Conservation (phyloP, 2,888 invertebrate genomes). For the Drosophila borealis region DNA sequence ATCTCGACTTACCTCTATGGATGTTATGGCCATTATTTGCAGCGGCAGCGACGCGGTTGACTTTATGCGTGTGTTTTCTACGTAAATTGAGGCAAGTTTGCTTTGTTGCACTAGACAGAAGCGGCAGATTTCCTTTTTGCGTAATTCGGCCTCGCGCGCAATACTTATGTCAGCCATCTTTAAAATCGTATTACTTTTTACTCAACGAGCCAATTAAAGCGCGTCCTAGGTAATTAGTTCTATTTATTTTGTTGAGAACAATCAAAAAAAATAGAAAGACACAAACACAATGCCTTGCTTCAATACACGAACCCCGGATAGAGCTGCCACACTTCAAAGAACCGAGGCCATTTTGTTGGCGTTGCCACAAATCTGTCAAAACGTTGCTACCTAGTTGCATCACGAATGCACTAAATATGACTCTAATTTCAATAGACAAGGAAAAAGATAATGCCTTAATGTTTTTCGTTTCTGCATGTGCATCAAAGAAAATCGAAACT, state of each 20-base stretch:
- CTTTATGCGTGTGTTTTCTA: conserved; percentile 86
- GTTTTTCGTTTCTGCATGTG: too few species aligned
- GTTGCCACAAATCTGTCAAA: conserved; percentile 36
- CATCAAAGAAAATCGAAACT: too few species aligned
- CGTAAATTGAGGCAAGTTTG: conserved; percentile 89
- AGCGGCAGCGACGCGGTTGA: conserved; percentile 88
- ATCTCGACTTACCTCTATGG: conserved; percentile 89
- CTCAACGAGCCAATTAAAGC: not conserved
- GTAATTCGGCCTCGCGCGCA: conserved; percentile 84
- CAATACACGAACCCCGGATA: conserved; percentile 54
- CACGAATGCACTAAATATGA: conserved; percentile 7
- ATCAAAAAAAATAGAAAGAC: conserved; percentile 14
- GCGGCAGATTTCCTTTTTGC: conserved; percentile 89
- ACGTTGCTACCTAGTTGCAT: not conserved
- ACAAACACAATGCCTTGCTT: conserved; percentile 50
- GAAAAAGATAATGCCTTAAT: not conserved
- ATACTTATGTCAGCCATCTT: conserved; percentile 45
- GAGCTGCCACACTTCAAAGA: conserved; percentile 36
- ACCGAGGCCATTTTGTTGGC: not conserved
- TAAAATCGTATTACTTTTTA: conserved; percentile 2
- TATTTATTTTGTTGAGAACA: conserved; percentile 22
- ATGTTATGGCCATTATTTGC: conserved; percentile 91
- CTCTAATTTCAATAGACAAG: conserved; percentile 3
- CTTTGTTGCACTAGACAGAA: conserved; percentile 89
- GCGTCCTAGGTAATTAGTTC: conserved; percentile 5